Evolutionary conservation across 2,797 vertebrate genomes (phyloP).

Genomic region (Lerista edwardsae): DNA sequence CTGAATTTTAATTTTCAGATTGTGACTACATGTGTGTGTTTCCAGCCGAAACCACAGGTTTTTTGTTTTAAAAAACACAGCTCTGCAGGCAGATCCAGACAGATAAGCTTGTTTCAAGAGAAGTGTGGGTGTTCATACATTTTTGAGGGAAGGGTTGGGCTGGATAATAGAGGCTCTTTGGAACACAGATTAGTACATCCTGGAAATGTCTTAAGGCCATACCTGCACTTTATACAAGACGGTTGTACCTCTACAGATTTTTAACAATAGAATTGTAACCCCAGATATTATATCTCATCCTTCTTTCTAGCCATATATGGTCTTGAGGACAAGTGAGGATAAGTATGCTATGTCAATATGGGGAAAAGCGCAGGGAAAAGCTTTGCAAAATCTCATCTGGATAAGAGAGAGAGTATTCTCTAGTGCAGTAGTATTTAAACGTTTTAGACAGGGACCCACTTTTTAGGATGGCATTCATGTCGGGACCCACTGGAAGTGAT

Average conservation of each 20-base stretch:
- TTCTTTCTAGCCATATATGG: neutral
- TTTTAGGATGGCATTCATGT: too few species aligned
- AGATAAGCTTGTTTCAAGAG: constrained; percentile 54
- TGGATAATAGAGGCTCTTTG: constrained; percentile 42
- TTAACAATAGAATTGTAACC: neutral
- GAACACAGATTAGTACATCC: constrained; percentile 43
- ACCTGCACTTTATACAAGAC: neutral
- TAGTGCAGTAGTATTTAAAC: neutral
- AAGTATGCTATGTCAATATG: neutral
- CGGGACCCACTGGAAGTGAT: too few species aligned
- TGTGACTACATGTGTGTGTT: constrained; percentile 17
- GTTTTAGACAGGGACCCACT: too few species aligned
- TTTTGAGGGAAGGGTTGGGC: constrained; percentile 52
- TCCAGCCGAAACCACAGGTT: constrained; percentile 26
- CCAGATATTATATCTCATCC: constrained; percentile 11
- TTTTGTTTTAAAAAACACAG: constrained; percentile 45
- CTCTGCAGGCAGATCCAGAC: constrained; percentile 37
- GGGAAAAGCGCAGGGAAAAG: neutral
- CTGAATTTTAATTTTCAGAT: neutral
- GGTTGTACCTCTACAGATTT: constrained; percentile 21
- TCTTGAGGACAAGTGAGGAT: neutral
- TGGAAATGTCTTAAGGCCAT: constrained; percentile 44
- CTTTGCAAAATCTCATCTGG: neutral
- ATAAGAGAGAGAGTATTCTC: neutral
- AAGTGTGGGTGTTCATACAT: constrained; percentile 58